Evolutionary conservation across 2,888 invertebrate species (phyloP), one percentile per base, ranked within the genome.

Genomic region (Caenorhabditis panamensis): DNA sequence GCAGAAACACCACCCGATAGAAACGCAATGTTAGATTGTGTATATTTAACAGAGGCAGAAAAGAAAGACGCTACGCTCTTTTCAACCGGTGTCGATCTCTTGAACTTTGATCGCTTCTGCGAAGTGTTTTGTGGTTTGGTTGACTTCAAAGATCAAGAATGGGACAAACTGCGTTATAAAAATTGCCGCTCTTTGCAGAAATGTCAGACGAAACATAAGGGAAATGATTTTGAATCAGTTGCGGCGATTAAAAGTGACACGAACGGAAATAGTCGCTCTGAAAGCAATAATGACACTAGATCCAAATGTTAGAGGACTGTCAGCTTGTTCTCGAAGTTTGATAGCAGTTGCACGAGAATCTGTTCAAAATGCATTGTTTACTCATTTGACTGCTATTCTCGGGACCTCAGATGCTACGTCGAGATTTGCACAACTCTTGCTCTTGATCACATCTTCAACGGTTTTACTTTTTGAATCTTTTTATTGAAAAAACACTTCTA

Each of bases 231-330:
- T 86, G 28, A 62, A 66, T 5, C 82, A 83, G 36, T 47, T 87
- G 11, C 72, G 79, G 18, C 66, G 83, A n/a, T 58, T 89, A 11
- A 69, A 75, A 16, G 78, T 88, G 9, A 84, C 84, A 20, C 83
- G 87, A 24, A 83, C 80, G 1, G 90, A 90, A 68, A 84, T 85
- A 73, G 87, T 88, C 18, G 86, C 86, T 3, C 58, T 90, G 69
- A 90, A 90, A 71, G 90, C 90, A 3, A 88, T 90, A 54, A 84
- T 89, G 73, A 86, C 88, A 1, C 79, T 90, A n/a, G 90, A 90
- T 67, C 87, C 88, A 6, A 86, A 88, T 62, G 84, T 86, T 13
- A 61, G 66, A 41, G 85, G 84, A 36, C 73, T 89, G 26, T 80
- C 85, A 0, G 13, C 47, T 8, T 26, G 47, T 4, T 79, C 84